These are phyloP conservation scores for Elanoides forficatus DNA, from an alignment of 2,113 vertebrate genomes.

Conservation along the genomic window DNA sequence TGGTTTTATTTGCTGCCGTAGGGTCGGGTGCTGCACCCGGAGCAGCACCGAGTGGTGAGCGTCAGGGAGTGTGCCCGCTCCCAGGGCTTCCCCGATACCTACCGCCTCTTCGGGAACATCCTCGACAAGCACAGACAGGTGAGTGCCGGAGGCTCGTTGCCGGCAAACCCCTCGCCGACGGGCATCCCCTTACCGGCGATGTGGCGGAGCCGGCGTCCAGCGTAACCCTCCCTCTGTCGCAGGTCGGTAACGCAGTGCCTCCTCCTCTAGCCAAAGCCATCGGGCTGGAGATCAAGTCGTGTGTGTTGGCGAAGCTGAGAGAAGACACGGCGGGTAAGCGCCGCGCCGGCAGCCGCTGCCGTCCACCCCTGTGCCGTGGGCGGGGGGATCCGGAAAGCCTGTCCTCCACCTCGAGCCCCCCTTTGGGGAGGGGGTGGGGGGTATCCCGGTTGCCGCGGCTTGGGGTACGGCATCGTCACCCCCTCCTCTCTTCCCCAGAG, in stretches of 20 bases:
- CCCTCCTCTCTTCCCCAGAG: constrained; percentile 49
- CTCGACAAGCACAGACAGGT: constrained; percentile 97
- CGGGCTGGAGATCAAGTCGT: constrained; percentile 86
- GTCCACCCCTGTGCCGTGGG: accelerated
- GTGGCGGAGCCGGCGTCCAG: not conserved
- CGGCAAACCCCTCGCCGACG: accelerated
- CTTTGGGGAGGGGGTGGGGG: too few relatives aligned
- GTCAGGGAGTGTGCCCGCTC: constrained; percentile 93
- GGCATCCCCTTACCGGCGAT: not conserved
- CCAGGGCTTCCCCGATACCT: constrained; percentile 94
- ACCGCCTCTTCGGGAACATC: constrained; percentile 91
- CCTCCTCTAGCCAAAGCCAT: constrained; percentile 93
- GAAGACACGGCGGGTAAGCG: constrained; percentile 77
- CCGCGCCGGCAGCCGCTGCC: accelerated
- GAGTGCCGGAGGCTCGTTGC: accelerated
- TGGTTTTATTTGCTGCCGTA: not conserved
- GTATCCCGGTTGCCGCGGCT: too few relatives aligned
- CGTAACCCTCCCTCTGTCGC: not conserved
- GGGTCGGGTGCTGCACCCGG: constrained; percentile 92
- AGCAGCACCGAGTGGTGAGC: constrained; percentile 95
- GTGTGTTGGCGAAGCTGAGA: constrained; percentile 76
- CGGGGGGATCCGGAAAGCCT: accelerated
- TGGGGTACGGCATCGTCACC: not conserved
- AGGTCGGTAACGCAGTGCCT: constrained; percentile 94
- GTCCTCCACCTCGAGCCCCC: accelerated